Conservation (phyloP, 2,797 vertebrate species). For the Holocentrus rufus region DNA sequence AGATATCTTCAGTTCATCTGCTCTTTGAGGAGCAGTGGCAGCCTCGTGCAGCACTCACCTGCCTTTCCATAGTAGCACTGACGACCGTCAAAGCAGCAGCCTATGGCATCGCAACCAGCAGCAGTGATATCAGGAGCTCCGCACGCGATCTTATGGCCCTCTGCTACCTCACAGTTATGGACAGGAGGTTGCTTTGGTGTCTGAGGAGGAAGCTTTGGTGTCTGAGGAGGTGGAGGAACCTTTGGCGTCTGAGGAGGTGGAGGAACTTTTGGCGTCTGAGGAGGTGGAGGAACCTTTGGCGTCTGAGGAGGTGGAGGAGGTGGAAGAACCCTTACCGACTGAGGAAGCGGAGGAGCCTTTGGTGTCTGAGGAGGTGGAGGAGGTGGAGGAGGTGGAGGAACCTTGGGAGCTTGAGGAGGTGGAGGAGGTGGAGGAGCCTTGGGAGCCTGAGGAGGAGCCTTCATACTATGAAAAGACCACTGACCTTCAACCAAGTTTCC, state of each 20-base stretch:
- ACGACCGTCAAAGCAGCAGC: constrained; percentile 73
- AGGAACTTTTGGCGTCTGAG: background rate
- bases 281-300: background rate
- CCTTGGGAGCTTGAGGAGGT: background rate
- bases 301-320: background rate
- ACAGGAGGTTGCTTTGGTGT: fast-evolving
- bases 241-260: background rate
- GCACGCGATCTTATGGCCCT: constrained; percentile 63
- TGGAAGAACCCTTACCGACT: background rate
- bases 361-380: background rate
- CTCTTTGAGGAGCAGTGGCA: background rate
- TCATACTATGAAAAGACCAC: background rate
- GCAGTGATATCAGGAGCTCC: constrained; percentile 53
- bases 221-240: background rate
- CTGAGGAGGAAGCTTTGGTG: background rate
- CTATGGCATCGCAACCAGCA: constrained; percentile 57
- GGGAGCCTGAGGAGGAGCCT: background rate
- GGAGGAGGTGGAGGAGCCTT: background rate
- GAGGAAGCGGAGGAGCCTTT: background rate
- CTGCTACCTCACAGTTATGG: constrained; percentile 61
- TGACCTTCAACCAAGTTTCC: constrained; percentile 49
- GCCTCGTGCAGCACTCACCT: constrained; percentile 58
- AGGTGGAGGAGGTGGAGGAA: background rate
- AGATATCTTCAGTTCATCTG: background rate
- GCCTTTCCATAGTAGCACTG: constrained; percentile 76